phyloP scores from a whole-genome alignment of 2,797 vertebrate genomes.

The Anisognathus igniventris region DNA sequence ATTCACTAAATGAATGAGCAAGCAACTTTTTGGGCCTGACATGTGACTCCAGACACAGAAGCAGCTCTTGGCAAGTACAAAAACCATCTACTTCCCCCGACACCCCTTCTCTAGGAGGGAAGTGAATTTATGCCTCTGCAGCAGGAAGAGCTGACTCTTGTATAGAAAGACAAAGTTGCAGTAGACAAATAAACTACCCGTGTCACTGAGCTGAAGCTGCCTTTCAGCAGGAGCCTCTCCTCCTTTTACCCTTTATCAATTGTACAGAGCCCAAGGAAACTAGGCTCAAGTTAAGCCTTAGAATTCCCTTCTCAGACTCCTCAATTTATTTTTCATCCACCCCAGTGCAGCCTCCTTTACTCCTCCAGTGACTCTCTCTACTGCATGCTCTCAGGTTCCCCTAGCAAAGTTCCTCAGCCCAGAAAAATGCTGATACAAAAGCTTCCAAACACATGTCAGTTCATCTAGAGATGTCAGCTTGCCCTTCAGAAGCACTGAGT shows the following conservation, averaged over 20 bases:
- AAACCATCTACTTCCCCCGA: neutral
- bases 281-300: neutral
- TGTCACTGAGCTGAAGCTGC: neutral
- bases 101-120: neutral
- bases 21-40: neutral
- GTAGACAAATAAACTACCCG: neutral
- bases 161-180: neutral
- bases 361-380: neutral
- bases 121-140: neutral
- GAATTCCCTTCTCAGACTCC: neutral
- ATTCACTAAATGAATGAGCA: neutral
- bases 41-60: neutral
- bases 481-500: neutral
- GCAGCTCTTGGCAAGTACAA: neutral
- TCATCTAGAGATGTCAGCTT: neutral
- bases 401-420: neutral
- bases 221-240: neutral
- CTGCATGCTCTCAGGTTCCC: neutral
- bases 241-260: neutral
- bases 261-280: neutral
- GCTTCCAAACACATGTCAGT: fast-evolving
- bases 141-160: neutral
- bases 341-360: neutral
- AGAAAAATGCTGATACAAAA: neutral
- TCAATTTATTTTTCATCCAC: neutral